phyloP scores from a whole-genome alignment of 2,797 vertebrate genomes.

The Tragelaphus eurycerus region DNA sequence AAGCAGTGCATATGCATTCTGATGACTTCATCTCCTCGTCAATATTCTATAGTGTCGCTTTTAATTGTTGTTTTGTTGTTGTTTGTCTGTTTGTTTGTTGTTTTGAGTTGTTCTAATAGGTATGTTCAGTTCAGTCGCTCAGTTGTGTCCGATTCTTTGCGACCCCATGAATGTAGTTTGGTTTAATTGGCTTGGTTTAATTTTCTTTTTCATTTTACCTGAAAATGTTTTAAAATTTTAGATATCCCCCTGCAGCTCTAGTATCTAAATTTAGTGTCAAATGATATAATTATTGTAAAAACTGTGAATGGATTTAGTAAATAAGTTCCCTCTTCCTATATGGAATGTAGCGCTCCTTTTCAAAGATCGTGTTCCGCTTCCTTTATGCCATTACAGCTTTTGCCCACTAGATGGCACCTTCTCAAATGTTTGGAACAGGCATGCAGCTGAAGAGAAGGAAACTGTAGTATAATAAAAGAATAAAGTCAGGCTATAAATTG shows the following conservation, averaged over 20 bases:
- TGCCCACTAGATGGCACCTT: conserved; percentile 83
- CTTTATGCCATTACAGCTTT: conserved; percentile 32
- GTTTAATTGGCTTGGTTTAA: not conserved
- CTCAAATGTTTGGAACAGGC: conserved; percentile 52
- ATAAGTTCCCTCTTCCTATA: not conserved
- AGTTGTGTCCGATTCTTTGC: not conserved
- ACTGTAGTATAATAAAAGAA: conserved; percentile 3
- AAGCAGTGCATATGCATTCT: not conserved
- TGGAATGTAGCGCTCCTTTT: not conserved
- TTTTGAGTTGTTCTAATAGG: not conserved
- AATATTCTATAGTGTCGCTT: not conserved
- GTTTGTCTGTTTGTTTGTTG: not conserved
- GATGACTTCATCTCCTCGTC: not conserved
- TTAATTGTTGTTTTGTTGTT: not conserved
- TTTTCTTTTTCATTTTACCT: not conserved
- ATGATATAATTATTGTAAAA: not conserved
- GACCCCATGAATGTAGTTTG: not conserved
- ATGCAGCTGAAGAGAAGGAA: conserved; percentile 16
- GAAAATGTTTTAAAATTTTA: not conserved
- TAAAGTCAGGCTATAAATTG: not conserved
- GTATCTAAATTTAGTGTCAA: not conserved
- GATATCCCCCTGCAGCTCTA: rapidly evolving
- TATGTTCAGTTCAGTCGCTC: not conserved
- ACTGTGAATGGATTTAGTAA: not conserved
- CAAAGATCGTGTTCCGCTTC: not conserved